A percentile compares a stretch with the other conserved stretches of the same genome.
phyloP scores from a whole-genome alignment of 37 sponge, comb jelly and placozoan species.

The Axinella damicornis region DNA sequence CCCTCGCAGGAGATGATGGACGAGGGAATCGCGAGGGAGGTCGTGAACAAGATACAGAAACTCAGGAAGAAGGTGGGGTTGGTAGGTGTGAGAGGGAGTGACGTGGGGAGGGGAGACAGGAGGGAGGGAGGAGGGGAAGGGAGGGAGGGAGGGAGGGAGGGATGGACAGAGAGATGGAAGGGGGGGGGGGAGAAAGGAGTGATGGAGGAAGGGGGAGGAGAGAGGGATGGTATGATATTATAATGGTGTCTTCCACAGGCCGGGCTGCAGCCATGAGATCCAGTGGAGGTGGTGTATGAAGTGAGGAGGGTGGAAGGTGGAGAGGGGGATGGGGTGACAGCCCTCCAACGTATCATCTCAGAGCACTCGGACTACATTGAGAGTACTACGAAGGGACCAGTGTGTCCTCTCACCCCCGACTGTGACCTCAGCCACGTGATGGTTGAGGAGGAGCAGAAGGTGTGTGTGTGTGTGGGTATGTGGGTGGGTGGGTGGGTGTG shows the following conservation, averaged over 20 bases:
- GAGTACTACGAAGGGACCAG: constrained; percentile 71
- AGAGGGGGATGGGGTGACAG: not conserved
- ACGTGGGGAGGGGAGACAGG: too few relatives aligned
- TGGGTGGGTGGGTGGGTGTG: too few relatives aligned
- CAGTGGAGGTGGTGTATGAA: constrained; percentile 70
- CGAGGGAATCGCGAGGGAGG: constrained; percentile 94
- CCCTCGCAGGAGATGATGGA: constrained; percentile 89
- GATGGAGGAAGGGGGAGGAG: too few relatives aligned
- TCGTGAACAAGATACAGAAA: constrained; percentile 95
- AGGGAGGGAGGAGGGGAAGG: too few relatives aligned
- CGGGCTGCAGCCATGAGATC: constrained; percentile 75
- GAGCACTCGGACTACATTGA: constrained; percentile 72
- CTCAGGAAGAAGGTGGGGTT: constrained; percentile 88
- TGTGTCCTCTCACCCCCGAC: constrained; percentile 11
- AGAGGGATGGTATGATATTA: too few relatives aligned
- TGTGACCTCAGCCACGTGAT: constrained; percentile 1
- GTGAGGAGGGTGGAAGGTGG: constrained; percentile 28
- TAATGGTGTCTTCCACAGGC: constrained; percentile 58
- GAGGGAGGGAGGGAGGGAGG: too few relatives aligned
- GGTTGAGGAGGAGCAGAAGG: too few relatives aligned
- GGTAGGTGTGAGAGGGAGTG: too few relatives aligned
- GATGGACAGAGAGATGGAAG: too few relatives aligned
- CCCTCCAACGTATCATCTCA: constrained; percentile 57
- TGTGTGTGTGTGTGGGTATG: not conserved
- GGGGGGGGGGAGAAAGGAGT: too few relatives aligned